These are phyloP conservation scores for Lepeophtheirus salmonis DNA, from an alignment of 1,140 invertebrate genomes.

Conservation along the genomic window DNA sequence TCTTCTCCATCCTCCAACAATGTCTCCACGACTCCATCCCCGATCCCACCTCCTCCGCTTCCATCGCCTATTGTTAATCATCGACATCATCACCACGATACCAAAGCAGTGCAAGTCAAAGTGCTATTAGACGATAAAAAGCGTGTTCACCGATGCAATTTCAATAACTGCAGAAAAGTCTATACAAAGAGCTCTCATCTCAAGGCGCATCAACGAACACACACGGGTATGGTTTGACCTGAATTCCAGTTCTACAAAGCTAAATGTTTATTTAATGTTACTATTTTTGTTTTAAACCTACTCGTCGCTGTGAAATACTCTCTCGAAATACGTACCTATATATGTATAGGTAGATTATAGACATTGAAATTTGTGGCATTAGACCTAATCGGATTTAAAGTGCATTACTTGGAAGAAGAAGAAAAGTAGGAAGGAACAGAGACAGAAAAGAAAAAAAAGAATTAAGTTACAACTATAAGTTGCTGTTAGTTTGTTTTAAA, in stretches of 20 bases:
- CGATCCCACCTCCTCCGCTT: no score
- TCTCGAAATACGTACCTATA: not conserved
- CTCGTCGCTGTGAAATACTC: no score
- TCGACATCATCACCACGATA: no score
- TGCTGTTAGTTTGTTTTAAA: no score
- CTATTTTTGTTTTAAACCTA: no score
- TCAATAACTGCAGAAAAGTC: constrained; percentile 84
- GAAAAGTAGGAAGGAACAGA: not conserved
- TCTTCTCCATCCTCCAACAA: not conserved
- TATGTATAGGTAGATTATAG: not conserved
- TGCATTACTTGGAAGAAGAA: not conserved
- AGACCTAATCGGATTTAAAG: not conserved
- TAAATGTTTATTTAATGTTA: no score
- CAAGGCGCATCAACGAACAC: constrained; percentile 86
- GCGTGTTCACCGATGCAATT: constrained; percentile 84
- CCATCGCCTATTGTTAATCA: no score
- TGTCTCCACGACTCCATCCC: no score
- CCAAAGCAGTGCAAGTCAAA: not conserved
- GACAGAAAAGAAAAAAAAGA: not conserved
- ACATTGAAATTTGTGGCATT: not conserved
- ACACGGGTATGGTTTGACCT: constrained; percentile 58
- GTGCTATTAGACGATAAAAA: constrained; percentile 32
- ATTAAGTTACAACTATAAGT: no score
- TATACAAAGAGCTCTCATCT: constrained; percentile 95
- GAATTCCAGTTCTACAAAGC: not conserved